These are phyloP conservation scores for Pristiophorus japonicus DNA, from an alignment of 2,113 vertebrate genomes.

Conservation along the genomic window DNA sequence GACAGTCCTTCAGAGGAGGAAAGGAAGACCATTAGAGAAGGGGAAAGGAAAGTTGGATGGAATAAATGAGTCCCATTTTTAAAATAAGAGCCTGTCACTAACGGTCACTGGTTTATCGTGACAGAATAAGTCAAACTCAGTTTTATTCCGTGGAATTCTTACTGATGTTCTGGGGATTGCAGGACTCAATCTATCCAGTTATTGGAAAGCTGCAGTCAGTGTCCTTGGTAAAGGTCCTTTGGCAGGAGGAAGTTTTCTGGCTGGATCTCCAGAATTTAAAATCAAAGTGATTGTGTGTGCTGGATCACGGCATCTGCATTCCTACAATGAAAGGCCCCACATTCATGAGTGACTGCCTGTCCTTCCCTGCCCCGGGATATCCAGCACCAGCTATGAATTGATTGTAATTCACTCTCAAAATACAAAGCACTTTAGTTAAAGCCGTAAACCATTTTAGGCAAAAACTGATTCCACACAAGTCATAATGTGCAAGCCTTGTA, in stretches of 20 bases:
- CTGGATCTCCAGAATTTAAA: background rate
- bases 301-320: background rate
- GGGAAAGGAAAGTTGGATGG: background rate
- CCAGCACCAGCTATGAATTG: background rate
- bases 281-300: background rate
- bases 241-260: background rate
- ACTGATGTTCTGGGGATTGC: background rate
- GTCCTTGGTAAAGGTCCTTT: background rate
- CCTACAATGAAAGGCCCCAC: background rate
- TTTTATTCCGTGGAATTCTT: background rate
- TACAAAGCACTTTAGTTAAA: background rate
- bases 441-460: too few relatives aligned
- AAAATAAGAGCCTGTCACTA: background rate
- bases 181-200: background rate
- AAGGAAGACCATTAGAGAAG: background rate
- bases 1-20: background rate
- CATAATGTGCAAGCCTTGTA: too few relatives aligned
- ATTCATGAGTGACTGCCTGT: background rate
- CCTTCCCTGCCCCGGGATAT: background rate
- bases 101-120: background rate
- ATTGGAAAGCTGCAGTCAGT: background rate
- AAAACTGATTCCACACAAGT: too few relatives aligned
- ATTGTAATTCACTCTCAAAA: background rate
- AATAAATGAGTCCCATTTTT: background rate
- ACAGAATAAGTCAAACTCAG: background rate